Evolutionary conservation across 2,797 vertebrate genomes (phyloP), one percentile per base, ranked within the genome.

Genomic region (Anisognathus igniventris): DNA sequence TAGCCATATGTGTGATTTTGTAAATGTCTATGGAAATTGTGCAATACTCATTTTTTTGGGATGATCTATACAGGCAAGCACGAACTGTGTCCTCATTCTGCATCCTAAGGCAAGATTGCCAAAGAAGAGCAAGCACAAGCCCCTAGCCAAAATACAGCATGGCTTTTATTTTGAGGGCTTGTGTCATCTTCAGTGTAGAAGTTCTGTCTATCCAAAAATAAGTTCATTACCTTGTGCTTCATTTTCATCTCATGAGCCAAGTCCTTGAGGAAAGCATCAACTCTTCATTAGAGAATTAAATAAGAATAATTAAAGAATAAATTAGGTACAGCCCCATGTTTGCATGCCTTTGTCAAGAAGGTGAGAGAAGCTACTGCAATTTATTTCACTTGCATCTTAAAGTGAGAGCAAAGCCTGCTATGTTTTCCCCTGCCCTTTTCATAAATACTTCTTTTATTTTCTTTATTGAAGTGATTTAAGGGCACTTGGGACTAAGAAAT

Each of bases 381-480:
- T 84, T 44, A n/a, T 78, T 88, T 70, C 24, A 7, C 47, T 78
- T 62, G 31, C 64, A 28, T 81, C 57, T 75, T 65, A 20, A 85
- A 73, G 42, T 42, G 25, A 57, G 21, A 90, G 54, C 30, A 78
- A 40, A 72, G 18, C 35, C 45, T 50, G 21, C 65, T 74, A 22
- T 73, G 23, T 77, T 93, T 77, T 71, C 19, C 40, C 14, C 30
- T 33, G 40, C 21, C 3, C 42, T 86, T 90, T 94, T 70, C 56
- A 40, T 67, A 93, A 90, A 68, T 66, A 25, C 17, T 44, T 73
- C 9, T 9, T 72, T 57, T 68, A 30, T 77, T 87, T 91, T 24
- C 40, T 78, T 85, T 65, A 65, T 61, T 92, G 86, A 91, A 88
- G 72, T 61, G 60, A 93, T 96, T 95, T 92, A 95, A 92, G 83